These are phyloP conservation scores for Cyrtorhinus lividipennis DNA, from an alignment of 1,140 invertebrate genomes.

Conservation along the genomic window DNA sequence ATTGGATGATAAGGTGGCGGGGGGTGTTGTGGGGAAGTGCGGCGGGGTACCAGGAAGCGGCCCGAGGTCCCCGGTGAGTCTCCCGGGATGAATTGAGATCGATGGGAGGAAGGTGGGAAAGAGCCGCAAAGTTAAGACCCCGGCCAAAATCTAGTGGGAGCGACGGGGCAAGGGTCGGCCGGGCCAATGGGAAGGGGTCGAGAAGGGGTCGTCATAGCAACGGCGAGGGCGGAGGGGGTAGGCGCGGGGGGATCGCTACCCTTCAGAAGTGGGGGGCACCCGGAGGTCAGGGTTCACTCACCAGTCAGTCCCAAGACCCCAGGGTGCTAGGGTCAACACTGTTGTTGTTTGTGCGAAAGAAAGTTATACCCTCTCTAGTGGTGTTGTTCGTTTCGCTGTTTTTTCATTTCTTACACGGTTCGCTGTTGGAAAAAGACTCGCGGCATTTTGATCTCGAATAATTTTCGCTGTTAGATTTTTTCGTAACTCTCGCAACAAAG, in stretches of 20 bases:
- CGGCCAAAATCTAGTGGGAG: constrained; percentile 14
- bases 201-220: constrained; percentile 11
- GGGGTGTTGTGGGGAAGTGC: not conserved
- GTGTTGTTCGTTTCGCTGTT: not conserved
- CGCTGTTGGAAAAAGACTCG: not conserved
- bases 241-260: constrained; percentile 6
- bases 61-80: not conserved
- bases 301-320: constrained; percentile 4
- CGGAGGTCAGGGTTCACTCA: not conserved
- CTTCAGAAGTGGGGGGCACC: not conserved
- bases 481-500: not conserved
- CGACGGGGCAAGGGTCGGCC: constrained; percentile 17
- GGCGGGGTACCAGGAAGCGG: not conserved
- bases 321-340: not conserved
- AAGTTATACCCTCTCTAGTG: not conserved
- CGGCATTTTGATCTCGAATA: not conserved
- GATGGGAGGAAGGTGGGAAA: constrained; percentile 9
- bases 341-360: not conserved
- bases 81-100: constrained; percentile 12
- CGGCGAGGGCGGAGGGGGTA: constrained; percentile 7
- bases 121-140: constrained; percentile 15
- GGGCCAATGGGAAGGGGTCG: constrained; percentile 14
- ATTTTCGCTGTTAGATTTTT: not conserved
- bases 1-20: too few species aligned
- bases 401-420: not conserved